Evolutionary conservation across 2,888 invertebrate species (phyloP), one percentile per base, ranked within the genome.

Genomic region (Altica lythri): DNA sequence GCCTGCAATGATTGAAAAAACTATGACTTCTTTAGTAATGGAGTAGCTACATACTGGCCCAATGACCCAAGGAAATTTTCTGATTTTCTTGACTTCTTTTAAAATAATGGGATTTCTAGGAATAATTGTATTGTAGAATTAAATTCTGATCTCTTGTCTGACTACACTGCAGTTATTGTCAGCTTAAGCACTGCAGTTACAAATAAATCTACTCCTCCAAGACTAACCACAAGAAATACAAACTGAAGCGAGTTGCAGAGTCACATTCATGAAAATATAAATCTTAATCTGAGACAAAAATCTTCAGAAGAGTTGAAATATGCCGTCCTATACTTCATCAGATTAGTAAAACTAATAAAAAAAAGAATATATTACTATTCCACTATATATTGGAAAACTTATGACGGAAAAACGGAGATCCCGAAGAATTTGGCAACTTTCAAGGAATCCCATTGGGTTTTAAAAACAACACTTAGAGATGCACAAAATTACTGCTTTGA

Each of bases 1-100:
- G 4, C 17, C 12, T 16, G 37, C 18, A 12, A 37, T 14, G 17
- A 37, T 18, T 9, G 17, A 37, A 18, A 18, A 37, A 18, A 37
- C 16, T 10, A 37, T 37, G 18, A 37, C 37, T 18, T 18, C 18
- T 17, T 37, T 10, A 37, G 37, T 14, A 47, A 47, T 14, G 38
- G 37, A 4, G 18, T 27, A 9, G 37, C 40, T 8, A 48, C 40
- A 18, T 48, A 48, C 30, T 48, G 19, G 40, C 48, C 38, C 10
- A 38, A 18, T n/a, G 29, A 48, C 10, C 30, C 38, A n/a, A 48
- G 29, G 12, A 48, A 29, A 34, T 9, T 34, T 34, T 16, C 34
- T 14, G 34, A 34, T 8, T 16, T 34, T 14, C 34, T 34, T 5
- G 34, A 34, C 9, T 34, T 16, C 13, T 48, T 38, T 17, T 8